Evolutionary conservation across 2,888 invertebrate genomes (phyloP), one percentile per base, ranked within the genome.

Genomic region (Alviniconcha strummeri): DNA sequence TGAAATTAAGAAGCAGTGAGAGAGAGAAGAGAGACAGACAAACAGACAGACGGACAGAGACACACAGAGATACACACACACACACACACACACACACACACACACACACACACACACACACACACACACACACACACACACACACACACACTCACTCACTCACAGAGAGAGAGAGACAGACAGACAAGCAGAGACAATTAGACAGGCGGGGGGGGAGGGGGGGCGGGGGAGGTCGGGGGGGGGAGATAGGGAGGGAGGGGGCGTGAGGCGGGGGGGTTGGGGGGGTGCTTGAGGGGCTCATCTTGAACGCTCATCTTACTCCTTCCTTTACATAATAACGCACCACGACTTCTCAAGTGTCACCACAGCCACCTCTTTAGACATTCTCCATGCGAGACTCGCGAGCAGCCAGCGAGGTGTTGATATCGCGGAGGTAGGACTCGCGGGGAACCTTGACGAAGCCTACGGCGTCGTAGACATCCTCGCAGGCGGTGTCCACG

Each of bases 401-500:
- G 19, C 76, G 69, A 5, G 82, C n/a, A 17, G 82, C 82, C 57
- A 82, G 77, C 5, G 82, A 77, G 15, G 76, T 69, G 57, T 82
- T 82, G 56, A 82, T n/a, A 19, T 82, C 77, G 9, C 75, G 60
- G 67, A 82, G 82, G 52, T 82, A 76, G 4, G 82, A 69, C 71
- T 82, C 82, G 19, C 76, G 57, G 36, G 67, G 56, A 60, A 82
- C 82, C 69, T 82, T 82, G 77, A 77, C 55, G 69, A 82, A 82
- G 7, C 82, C 82, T 19, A 82, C 82, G 36, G 76, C 54, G 17
- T 77, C 69, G 57, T 77, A 82, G 36, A 82, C 82, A 17, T 82
- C 82, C 56, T 76, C 82, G 36, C 82, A 82, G 6, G 82, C 82
- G 56, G n/a, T 67, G 71, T 82, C 82, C 19, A 82, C 82, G 57